phyloP scores from a whole-genome alignment of 2,113 vertebrate genomes.

The Hippocampus mohnikei region DNA sequence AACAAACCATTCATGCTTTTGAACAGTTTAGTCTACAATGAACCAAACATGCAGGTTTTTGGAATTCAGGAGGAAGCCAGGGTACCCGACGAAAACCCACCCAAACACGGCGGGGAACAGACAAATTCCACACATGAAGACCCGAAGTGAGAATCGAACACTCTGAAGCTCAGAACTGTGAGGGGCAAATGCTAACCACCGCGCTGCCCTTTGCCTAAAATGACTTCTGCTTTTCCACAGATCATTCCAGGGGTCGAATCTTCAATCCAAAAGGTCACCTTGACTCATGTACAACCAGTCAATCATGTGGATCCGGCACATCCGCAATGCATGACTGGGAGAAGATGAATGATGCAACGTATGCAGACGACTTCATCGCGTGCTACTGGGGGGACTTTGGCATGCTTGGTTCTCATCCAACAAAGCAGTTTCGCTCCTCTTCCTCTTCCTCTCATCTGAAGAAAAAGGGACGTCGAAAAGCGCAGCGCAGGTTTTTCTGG shows the following conservation, averaged over 20 bases:
- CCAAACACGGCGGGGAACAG: no score
- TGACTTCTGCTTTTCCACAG: conserved; percentile 25
- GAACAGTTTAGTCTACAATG: no score
- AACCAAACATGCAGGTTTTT: no score
- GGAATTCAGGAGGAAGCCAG: no score
- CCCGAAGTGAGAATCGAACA: no score
- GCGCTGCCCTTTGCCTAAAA: neutral
- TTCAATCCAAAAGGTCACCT: neutral
- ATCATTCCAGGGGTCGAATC: conserved; percentile 34
- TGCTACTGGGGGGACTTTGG: no score
- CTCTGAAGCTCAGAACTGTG: no score
- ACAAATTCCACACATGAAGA: no score
- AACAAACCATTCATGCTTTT: no score
- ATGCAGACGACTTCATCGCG: neutral
- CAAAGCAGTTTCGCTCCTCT: conserved; percentile 46
- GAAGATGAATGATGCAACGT: neutral
- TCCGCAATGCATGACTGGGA: neutral
- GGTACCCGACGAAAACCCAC: no score
- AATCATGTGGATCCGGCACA: neutral
- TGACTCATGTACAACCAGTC: neutral
- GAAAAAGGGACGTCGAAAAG: conserved; percentile 5
- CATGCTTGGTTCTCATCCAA: conserved; percentile 2
- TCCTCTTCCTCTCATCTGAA: conserved; percentile 51
- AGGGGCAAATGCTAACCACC: no score
- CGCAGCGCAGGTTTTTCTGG: conserved; percentile 71